Conservation (phyloP, 2,113 vertebrate genomes). For the Naja naja region DNA sequence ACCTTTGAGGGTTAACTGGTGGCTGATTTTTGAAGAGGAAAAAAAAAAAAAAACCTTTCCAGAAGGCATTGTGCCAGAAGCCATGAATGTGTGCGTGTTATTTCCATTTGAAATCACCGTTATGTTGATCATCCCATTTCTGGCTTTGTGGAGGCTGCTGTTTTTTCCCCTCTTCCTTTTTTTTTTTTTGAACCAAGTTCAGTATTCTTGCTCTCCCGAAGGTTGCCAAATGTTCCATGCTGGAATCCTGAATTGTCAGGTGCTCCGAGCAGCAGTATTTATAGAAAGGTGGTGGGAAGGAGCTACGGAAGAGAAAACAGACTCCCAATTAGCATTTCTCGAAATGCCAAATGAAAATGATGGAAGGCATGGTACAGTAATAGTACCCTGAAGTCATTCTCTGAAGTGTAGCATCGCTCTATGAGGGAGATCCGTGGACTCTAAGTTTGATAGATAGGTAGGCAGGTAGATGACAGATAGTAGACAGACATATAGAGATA, state of each 20-base stretch:
- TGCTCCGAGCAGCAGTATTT: conserved; percentile 6
- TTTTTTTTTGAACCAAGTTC: not conserved
- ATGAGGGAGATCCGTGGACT: not conserved
- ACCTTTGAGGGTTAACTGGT: conserved; percentile 6
- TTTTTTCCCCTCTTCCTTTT: too few relatives aligned
- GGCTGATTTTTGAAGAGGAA: not conserved
- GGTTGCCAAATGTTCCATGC: conserved; percentile 4
- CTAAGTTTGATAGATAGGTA: not conserved
- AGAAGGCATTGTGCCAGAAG: not conserved
- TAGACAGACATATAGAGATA: too few relatives aligned
- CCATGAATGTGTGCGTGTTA: not conserved
- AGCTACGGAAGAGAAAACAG: not conserved
- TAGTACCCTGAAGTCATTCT: not conserved
- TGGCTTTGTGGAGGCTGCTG: not conserved
- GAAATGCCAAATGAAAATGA: conserved; percentile 5
- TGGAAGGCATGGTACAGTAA: not conserved
- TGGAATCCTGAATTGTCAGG: conserved; percentile 3
- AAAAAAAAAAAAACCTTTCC: not conserved
- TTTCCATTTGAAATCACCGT: conserved; percentile 18
- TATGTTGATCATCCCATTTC: conserved; percentile 11
- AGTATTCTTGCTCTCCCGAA: not conserved
- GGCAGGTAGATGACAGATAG: too few relatives aligned
- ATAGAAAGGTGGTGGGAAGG: conserved; percentile 9
- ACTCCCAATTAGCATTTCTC: conserved; percentile 7
- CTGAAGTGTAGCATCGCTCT: not conserved